Evolutionary conservation across 2,888 invertebrate genomes (phyloP), one percentile per base, ranked within the genome.

Genomic region (Synergus laeviventris): DNA sequence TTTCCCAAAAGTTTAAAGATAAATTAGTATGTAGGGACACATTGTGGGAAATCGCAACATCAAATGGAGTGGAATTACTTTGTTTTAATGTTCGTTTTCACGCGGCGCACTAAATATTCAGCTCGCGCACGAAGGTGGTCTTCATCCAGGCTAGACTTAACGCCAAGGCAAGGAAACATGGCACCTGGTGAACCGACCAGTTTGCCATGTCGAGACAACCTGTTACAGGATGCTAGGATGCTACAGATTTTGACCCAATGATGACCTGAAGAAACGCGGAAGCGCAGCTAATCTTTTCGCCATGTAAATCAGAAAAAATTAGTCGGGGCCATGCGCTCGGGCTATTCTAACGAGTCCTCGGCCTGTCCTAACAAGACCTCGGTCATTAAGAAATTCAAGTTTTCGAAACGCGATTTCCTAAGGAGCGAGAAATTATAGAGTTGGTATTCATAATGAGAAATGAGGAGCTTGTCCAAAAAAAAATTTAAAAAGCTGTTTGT

Each of bases 211-310:
- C n/a, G 86, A 83, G 70, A 87, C 87, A 87, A 89, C 89, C 87
- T 88, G 89, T 88, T 88, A 87, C 85, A 83, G 80, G 83, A 84
- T 74, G 49, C 70, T 70, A 70, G 77, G 77, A 81, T 81, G 85
- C 80, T 82, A 85, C 84, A 86, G 89, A 89, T 89, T 86, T 81
- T 86, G 86, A 89, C 88, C 88, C 81, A 76, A 81, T 79, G 88
- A 89, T 88, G 87, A 87, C 87, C 88, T 81, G 73, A 74, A 61
- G 77, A 81, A 80, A 84, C 83, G 81, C 82, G 86, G 85, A 86
- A 85, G 80, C 78, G 78, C 74, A 66, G 49, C 83, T 84, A 84
- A 83, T 85, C 80, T 76, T 81, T 79, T 80, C 74, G 81, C 64
- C 81, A 83, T 83, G 84, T 82, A 82, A 84, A 86, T 83, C 73